Base-by-base conservation (phyloP, 2,113 vertebrate species). In the Suncus etruscus region DNA sequence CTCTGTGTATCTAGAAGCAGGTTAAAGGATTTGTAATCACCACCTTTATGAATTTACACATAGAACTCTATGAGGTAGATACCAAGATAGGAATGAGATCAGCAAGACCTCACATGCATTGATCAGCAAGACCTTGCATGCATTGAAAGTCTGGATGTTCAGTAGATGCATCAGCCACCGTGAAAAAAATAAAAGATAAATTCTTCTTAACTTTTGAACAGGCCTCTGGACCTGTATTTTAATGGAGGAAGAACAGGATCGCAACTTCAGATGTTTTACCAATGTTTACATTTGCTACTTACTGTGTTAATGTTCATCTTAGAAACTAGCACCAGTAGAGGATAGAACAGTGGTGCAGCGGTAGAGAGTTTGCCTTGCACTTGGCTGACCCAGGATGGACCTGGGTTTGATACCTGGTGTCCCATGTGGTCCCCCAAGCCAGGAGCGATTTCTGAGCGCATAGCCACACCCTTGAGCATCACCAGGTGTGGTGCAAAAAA, bases 131-230 rank as follows among this genome's bases (percentile, higher is more conserved):
- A 3, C 50, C 29, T 86, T 45, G 6, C 1, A 18, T 31, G 32
- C 39, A 31, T 14, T 58, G 18, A 61, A 16, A 68, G 22, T 70
- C 47, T 93, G 78, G 24, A 54, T 73, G 68, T 81, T 31, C 8
- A 85, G 20, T 78, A 48, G 32, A 39, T 50, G 39, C 66, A 74
- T 91, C 48, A 77, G 58, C 45, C 2, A 20, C 25, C 47, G 16
- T 20, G 0, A 16, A 61, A 61, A 39, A 20, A 61, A 61, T 61
- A 61, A 61, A 61, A 22, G 16, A 1, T 61, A 63, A 39, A 29
- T 82, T 65, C 70, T 50, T 88, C 76, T 93, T 75, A n/a, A 27
- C 50, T 70, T 81, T 75, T 91, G 15, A 39, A 91, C 51, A 27
- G 12, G 24, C 16, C 39, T 29, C 1, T 76, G 74, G 3, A 45